Evolutionary conservation across 2,888 invertebrate genomes (phyloP).

Genomic region (Argyresthia goedartella): DNA sequence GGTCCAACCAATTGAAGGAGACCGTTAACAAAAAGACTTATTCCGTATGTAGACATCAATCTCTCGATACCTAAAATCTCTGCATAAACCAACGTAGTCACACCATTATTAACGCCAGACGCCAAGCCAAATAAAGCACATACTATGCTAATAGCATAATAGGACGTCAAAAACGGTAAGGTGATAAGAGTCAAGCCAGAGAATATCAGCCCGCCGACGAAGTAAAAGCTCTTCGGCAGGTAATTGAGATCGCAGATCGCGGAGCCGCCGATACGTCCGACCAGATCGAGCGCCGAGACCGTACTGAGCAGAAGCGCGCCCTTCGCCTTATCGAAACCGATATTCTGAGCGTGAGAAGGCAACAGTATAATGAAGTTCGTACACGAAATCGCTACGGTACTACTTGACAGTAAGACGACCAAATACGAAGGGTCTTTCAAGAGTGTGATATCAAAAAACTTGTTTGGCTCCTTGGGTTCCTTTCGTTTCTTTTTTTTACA

Average conservation of each 20-base stretch:
- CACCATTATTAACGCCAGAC: conserved; percentile 87
- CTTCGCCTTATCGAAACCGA: conserved; percentile 78
- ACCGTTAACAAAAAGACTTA: conserved; percentile 88
- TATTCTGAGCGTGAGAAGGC: conserved; percentile 80
- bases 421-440: conserved; percentile 83
- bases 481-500: conserved; percentile 39
- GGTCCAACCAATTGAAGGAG: conserved; percentile 85
- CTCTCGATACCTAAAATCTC: conserved; percentile 88
- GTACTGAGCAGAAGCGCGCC: conserved; percentile 83
- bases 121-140: conserved; percentile 85
- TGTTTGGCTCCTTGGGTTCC: conserved; percentile 49
- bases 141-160: conserved; percentile 74
- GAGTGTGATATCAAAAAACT: conserved; percentile 81
- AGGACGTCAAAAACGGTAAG: conserved; percentile 77
- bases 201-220: conserved; percentile 82
- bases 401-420: conserved; percentile 85
- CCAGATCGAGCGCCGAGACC: conserved; percentile 84
- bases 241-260: conserved; percentile 83
- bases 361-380: conserved; percentile 89
- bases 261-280: conserved; percentile 88
- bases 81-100: conserved; percentile 89
- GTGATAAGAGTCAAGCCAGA: conserved; percentile 82
- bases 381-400: conserved; percentile 88
- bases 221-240: conserved; percentile 86
- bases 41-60: conserved; percentile 87